These are phyloP conservation scores for Halcyon senegalensis DNA, from an alignment of 2,113 vertebrate species.

Conservation along the genomic window DNA sequence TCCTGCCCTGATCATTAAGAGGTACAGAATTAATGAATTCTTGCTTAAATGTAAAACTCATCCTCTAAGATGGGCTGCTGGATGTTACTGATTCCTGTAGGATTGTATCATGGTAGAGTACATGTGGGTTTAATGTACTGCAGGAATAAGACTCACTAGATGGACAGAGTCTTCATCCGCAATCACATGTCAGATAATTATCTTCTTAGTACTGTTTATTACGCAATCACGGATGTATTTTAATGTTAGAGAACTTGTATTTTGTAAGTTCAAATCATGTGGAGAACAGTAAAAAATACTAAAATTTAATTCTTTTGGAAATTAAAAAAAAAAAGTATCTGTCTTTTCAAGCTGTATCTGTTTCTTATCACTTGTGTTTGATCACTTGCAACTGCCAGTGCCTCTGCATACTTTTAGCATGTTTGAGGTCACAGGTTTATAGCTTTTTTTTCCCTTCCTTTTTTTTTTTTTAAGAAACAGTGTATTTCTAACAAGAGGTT, in stretches of 20 bases:
- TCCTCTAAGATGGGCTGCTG: constrained; percentile 32
- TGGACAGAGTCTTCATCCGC: constrained; percentile 25
- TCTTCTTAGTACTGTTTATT: constrained; percentile 69
- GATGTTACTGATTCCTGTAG: constrained; percentile 49
- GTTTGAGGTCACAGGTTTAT: not conserved
- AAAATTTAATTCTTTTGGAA: constrained; percentile 41
- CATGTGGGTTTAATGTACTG: constrained; percentile 40
- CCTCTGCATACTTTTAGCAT: not conserved
- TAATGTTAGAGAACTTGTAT: constrained; percentile 47
- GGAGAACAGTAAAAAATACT: constrained; percentile 5
- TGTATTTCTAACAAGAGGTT: constrained; percentile 30
- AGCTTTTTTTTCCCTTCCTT: not conserved
- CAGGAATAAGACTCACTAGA: constrained; percentile 29
- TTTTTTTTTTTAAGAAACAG: not conserved
- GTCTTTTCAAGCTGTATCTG: not conserved
- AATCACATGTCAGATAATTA: constrained; percentile 60
- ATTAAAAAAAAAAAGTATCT: not conserved
- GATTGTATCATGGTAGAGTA: constrained; percentile 40
- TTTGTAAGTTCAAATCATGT: constrained; percentile 18
- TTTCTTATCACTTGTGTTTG: not conserved
- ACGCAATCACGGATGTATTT: constrained; percentile 27
- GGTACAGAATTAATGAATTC: constrained; percentile 49
- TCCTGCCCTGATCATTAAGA: not conserved
- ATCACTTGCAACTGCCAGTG: not conserved
- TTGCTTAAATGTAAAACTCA: constrained; percentile 49